Percentiles rank a stretch among this genome's conserved stretches.
These are phyloP conservation scores for Lycaon pictus DNA, from an alignment of 2,113 vertebrate species.

Conservation along the genomic window DNA sequence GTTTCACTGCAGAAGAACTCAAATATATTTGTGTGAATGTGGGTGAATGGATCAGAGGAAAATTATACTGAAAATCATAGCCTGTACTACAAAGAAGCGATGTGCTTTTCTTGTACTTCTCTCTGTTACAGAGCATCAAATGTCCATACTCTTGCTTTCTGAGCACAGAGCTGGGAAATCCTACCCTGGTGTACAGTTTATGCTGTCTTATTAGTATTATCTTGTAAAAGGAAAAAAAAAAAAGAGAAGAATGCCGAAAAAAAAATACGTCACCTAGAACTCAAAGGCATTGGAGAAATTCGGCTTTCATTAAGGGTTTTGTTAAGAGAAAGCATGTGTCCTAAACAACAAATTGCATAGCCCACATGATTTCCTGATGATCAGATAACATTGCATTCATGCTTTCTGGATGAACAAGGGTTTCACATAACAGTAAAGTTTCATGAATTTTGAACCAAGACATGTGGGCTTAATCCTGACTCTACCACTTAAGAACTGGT, in stretches of 20 bases:
- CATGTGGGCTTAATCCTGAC: not conserved
- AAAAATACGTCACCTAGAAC: conserved; percentile 8
- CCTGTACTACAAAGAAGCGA: not conserved
- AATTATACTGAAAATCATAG: not conserved
- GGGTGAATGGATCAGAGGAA: not conserved
- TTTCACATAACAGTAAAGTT: not conserved
- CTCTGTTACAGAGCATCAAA: not conserved
- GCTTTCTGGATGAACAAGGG: not conserved
- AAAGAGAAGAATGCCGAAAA: not conserved
- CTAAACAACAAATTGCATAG: not conserved
- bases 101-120: not conserved
- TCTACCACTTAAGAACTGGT: not conserved
- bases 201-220: not conserved
- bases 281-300: not conserved
- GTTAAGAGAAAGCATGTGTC: not conserved
- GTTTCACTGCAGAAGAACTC: not conserved
- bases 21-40: not conserved
- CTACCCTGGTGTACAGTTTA: not conserved
- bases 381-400: not conserved
- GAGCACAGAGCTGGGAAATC: not conserved
- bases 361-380: not conserved
- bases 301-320: not conserved
- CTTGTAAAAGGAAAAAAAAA: not conserved
- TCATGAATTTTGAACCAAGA: not conserved
- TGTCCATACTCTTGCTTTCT: not conserved